Percentiles rank a stretch among this genome's conserved stretches.
Evolutionary conservation across 2,888 invertebrate genomes (phyloP).

Genomic region (Willowsia nigromaculata): DNA sequence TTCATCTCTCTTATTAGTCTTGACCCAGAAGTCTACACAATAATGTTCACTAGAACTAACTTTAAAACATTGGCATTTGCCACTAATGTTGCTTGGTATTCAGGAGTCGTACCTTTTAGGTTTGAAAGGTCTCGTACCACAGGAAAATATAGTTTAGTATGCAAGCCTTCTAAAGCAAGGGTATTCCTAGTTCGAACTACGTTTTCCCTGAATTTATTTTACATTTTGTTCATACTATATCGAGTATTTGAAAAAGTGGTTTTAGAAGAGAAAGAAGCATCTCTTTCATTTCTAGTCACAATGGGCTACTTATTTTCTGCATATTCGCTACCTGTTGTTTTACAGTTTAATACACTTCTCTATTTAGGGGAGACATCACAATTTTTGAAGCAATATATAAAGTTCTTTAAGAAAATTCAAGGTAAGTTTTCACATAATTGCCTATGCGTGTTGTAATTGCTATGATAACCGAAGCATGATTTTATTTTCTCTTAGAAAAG

Average conservation of each 20-base stretch:
- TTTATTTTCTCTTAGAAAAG: not conserved
- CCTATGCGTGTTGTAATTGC: not conserved
- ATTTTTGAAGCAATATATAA: slow-evolving; percentile 16
- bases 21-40: not conserved
- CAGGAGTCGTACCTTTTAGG: slow-evolving; percentile 24
- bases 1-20: too few species aligned
- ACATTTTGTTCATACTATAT: slow-evolving; percentile 5
- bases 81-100: slow-evolving; percentile 48
- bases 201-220: not conserved
- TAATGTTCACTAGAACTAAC: slow-evolving; percentile 43
- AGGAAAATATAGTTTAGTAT: not conserved
- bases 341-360: slow-evolving; percentile 17
- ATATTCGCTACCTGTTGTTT: slow-evolving; percentile 24
- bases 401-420: slow-evolving; percentile 21
- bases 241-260: slow-evolving; percentile 39
- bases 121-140: not conserved
- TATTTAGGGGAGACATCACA: slow-evolving; percentile 11
- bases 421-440: slow-evolving; percentile 28
- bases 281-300: slow-evolving; percentile 22
- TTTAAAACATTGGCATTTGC: not conserved
- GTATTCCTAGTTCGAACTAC: not conserved
- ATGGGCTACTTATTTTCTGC: slow-evolving; percentile 47
- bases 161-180: not conserved
- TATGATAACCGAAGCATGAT: not conserved
- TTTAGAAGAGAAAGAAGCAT: not conserved